These are phyloP conservation scores for Macrobrachium rosenbergii DNA, from an alignment of 1,140 invertebrate genomes.

Conservation along the genomic window DNA sequence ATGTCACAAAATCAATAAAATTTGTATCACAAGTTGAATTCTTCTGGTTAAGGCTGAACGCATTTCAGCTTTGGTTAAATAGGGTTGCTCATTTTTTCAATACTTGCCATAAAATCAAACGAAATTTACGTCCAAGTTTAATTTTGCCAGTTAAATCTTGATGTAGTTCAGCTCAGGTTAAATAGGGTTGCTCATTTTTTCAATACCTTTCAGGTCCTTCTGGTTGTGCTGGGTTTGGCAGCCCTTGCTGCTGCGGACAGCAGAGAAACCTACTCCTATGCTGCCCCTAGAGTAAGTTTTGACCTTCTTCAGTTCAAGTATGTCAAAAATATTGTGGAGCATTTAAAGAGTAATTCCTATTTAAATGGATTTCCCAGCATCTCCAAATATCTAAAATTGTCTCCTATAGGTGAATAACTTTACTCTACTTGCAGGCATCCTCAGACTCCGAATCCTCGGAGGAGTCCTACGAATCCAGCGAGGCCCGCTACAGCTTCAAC, in stretches of 20 bases:
- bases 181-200: not conserved
- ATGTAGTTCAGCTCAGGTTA: too few relatives aligned
- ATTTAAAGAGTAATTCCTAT: not conserved
- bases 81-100: too few relatives aligned
- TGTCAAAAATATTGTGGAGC: not conserved
- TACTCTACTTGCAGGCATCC: not conserved
- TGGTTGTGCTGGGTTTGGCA: not conserved
- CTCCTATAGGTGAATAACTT: not conserved
- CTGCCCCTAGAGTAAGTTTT: not conserved
- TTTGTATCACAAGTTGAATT: too few relatives aligned
- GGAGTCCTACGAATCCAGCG: conserved; percentile 3
- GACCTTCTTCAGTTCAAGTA: not conserved
- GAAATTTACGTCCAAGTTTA: too few relatives aligned
- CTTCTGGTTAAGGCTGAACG: too few relatives aligned
- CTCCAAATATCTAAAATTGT: not conserved
- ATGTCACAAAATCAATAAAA: too few relatives aligned
- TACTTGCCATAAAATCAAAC: too few relatives aligned
- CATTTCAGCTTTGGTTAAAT: too few relatives aligned
- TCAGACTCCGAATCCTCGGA: not conserved
- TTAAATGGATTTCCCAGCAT: too few relatives aligned
- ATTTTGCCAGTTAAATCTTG: too few relatives aligned
- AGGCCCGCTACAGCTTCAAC: conserved; percentile 6
- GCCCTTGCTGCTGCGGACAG: conserved; percentile 11
- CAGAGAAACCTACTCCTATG: not conserved
- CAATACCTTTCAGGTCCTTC: not conserved